phyloP scores from a whole-genome alignment of 2,113 vertebrate genomes.

The Coptodon rendalli region DNA sequence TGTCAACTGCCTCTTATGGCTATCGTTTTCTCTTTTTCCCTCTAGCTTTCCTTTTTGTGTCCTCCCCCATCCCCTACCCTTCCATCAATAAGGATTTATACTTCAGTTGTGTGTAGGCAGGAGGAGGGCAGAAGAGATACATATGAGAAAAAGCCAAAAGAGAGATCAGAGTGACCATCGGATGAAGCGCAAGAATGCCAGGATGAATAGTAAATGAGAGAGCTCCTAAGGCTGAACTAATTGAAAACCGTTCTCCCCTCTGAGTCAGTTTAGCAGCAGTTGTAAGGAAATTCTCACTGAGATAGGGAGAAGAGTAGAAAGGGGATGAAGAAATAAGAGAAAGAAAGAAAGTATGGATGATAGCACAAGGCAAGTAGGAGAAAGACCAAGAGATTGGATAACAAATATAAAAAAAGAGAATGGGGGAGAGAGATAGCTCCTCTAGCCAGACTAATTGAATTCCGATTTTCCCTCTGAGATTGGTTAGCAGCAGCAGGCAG shows the following conservation, averaged over 20 bases:
- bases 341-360: neutral
- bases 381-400: constrained; percentile 32
- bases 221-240: constrained; percentile 27
- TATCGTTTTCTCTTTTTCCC: constrained; percentile 18
- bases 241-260: constrained; percentile 27
- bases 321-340: neutral
- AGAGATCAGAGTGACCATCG: constrained; percentile 22
- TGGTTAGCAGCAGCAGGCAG: constrained; percentile 59
- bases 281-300: constrained; percentile 10
- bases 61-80: neutral
- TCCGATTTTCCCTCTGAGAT: constrained; percentile 62
- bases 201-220: constrained; percentile 47
- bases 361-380: constrained; percentile 3
- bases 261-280: neutral
- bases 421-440: constrained; percentile 4
- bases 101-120: neutral
- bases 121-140: neutral
- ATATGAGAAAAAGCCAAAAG: neutral
- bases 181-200: constrained; percentile 25
- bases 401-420: constrained; percentile 16
- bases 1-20: constrained; percentile 33
- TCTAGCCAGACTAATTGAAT: constrained; percentile 64
- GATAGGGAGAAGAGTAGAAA: neutral
- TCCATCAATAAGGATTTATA: constrained; percentile 38
- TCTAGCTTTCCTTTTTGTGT: neutral